Base-by-base conservation (phyloP, 2,797 vertebrate species). In the Bucorvus abyssinicus region DNA sequence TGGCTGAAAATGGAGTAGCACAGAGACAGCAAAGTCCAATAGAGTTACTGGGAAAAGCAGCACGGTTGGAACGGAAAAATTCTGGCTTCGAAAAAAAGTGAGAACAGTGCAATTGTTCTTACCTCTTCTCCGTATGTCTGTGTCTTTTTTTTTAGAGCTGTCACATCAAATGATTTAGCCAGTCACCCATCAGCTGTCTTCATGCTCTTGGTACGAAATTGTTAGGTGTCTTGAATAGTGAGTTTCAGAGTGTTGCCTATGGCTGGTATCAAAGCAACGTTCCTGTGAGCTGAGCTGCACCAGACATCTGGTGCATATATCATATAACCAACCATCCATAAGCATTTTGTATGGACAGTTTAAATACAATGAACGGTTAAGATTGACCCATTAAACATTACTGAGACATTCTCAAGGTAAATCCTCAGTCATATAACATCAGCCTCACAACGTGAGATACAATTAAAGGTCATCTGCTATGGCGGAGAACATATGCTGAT, bases 371-470 rank as follows among this genome's bases (percentile, higher is more conserved):
- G 70, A 92, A 90, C 87, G 47, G 83, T 79, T 95, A 67, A 95
- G 86, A 82, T 63, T 93, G 80, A 95, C 77, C 90, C 77, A 95
- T 93, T 94, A 90, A 94, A 93, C 47, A 69, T 95, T 90, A 89
- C 84, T 64, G 90, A 96, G 90, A 94, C 23, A 52, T 87, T 95
- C 63, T 89, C 88, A 92, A 96, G 95, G 93, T 95, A 95, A 96
- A 95, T 95, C 86, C 93, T 81, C 84, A 94, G 75, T 90, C 74
- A 67, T 7, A 89, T 44, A 93, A 59, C 74, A 95, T 93, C 90
- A 95, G 59, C 26, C n/a, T 94, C 88, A n/a, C 93, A 89, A 91
- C 44, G 82, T 34, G 86, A 89, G 74, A 56, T 67, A 88, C 65
- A 95, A 89, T 95, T 96, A 95, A 89, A 94, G 90, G 93, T 96